Base-by-base conservation (phyloP, 2,113 vertebrate species). In the Nothocercus nigrocapillus region DNA sequence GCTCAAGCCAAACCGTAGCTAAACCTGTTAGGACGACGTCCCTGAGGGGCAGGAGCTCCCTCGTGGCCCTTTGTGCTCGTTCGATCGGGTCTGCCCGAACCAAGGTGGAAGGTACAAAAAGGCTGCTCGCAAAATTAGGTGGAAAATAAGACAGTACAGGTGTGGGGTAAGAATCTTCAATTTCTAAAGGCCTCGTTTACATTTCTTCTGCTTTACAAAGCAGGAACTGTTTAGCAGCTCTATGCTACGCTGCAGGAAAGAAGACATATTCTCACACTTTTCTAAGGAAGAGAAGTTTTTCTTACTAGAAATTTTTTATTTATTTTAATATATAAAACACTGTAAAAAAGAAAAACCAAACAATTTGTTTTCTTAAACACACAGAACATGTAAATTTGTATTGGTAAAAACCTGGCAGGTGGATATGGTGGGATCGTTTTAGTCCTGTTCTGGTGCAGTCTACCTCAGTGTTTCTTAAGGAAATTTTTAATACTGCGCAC, bases 281-380 rank as follows among this genome's bases (percentile, higher is more conserved):
- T 98, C 98, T 98, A 98, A 98, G 98, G 98, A 97, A 98, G 97
- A 98, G 98, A 98, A 97, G 96, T 30, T 98, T 98, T 98, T 98
- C 98, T 98, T 98, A 98, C 96, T 97, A 98, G 97, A 96, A 97
- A 96, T 98, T 98, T 89, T 95, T 97, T 94, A 98, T 99, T 99
- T 99, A 99, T 99, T 99, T 99, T 98, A 98, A 98, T 98, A 98
- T 98, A 97, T 98, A 97, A 98, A 98, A 99, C 98, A 97, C 98
- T 98, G 98, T 98, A 93, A 97, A 97, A 96, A 66, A 49, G 49
- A 69, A 25, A n/a, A 32, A 83, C 22, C 63, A 82, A 97, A 96
- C 87, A 84, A 97, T 96, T 97, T 95, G 96, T 94, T 97, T 96
- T 97, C 85, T 30, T 97, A 96, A 96, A 93, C 96, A 97, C 73